phyloP scores from a whole-genome alignment of 2,113 vertebrate species.

The Larimichthys crocea region DNA sequence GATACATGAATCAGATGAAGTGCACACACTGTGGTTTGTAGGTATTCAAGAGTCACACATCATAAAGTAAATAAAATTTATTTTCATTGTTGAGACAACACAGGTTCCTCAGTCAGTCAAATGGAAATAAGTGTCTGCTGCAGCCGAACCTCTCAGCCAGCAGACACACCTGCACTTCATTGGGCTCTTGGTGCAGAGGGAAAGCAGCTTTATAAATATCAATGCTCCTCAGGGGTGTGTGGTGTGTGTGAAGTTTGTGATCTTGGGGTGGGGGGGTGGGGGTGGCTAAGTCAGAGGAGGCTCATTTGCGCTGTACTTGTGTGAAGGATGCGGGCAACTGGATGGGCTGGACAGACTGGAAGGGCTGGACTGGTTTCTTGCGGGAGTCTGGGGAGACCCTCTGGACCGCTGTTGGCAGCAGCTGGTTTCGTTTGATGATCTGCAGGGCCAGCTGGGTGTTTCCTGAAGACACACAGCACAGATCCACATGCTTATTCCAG shows the following conservation, averaged over 20 bases:
- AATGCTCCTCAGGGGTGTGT: constrained; percentile 11
- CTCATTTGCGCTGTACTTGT: constrained; percentile 94
- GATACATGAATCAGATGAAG: too few species aligned
- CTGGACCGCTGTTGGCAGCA: constrained; percentile 89
- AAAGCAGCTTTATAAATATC: constrained; percentile 60
- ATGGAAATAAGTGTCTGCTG: constrained; percentile 34
- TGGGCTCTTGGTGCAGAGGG: constrained; percentile 30
- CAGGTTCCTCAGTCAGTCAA: constrained; percentile 39
- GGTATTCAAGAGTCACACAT: background rate
- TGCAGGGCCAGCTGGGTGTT: constrained; percentile 98
- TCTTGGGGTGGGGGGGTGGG: background rate
- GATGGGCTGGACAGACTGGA: constrained; percentile 89
- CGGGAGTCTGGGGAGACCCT: constrained; percentile 87
- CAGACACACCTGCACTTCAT: constrained; percentile 4
- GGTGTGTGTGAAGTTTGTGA: background rate
- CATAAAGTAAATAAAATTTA: constrained; percentile 75
- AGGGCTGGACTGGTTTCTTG: constrained; percentile 87
- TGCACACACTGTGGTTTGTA: background rate
- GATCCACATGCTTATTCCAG: background rate
- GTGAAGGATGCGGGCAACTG: constrained; percentile 91
- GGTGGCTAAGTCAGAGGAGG: background rate
- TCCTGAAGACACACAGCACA: constrained; percentile 78
- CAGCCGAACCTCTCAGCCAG: background rate
- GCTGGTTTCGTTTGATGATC: constrained; percentile 99
- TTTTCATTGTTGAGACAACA: constrained; percentile 54